Conservation (phyloP, 2,113 vertebrate species). For the Urocitellus parryii region DNA sequence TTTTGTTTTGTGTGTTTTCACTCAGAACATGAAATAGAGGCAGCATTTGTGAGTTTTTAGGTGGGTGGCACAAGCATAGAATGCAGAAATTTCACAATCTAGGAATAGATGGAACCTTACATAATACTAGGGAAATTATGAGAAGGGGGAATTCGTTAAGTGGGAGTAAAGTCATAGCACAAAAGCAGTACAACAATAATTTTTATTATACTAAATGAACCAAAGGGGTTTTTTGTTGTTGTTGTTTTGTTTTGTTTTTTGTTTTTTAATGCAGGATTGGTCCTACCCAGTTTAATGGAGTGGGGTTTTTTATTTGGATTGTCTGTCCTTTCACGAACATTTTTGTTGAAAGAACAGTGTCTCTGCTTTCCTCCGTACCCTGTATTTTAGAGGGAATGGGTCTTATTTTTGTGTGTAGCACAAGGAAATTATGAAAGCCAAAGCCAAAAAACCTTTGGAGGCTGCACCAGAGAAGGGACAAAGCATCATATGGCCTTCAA, state of each 20-base stretch:
- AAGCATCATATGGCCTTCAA: neutral
- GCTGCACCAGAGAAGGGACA: neutral
- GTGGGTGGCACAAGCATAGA: conserved; percentile 57
- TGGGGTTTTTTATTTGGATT: neutral
- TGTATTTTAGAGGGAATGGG: neutral
- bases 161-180: conserved; percentile 55
- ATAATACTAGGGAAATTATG: conserved; percentile 40
- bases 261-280: neutral
- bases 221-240: conserved; percentile 13
- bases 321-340: neutral
- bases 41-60: conserved; percentile 56
- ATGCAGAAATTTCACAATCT: conserved; percentile 59
- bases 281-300: neutral
- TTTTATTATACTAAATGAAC: conserved; percentile 52
- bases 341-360: conserved; percentile 37
- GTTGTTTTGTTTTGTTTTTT: too few species aligned
- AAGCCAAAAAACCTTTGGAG: neutral
- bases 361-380: neutral
- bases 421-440: conserved; percentile 47
- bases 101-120: conserved; percentile 35
- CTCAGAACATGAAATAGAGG: conserved; percentile 29
- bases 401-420: neutral
- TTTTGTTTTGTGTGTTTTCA: neutral
- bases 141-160: conserved; percentile 32
- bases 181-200: conserved; percentile 46